These are phyloP conservation scores for Sinhomidia bicolor DNA, from an alignment of 2,888 invertebrate genomes.

Conservation along the genomic window DNA sequence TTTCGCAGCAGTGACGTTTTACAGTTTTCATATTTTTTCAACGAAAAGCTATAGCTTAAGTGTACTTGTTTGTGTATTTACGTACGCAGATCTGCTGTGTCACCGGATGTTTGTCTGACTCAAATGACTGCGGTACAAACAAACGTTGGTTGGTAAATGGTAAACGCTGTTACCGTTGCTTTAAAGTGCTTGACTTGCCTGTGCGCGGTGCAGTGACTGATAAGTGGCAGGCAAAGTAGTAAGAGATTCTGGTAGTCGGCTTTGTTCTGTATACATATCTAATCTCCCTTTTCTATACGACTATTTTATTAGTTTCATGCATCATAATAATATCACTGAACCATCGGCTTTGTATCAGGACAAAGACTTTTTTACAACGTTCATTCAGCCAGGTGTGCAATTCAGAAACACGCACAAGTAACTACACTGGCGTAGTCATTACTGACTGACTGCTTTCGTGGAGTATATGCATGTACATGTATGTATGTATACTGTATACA, in stretches of 20 bases:
- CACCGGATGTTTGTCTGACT: conserved; percentile 58
- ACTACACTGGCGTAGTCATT: conserved; percentile 15
- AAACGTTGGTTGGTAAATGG: neutral
- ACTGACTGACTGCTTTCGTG: neutral
- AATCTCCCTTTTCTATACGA: conserved; percentile 14
- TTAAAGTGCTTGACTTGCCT: conserved; percentile 3
- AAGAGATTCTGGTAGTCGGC: conserved; percentile 7
- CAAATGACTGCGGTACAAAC: conserved; percentile 16
- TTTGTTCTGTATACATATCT: conserved; percentile 20
- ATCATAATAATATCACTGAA: conserved; percentile 6
- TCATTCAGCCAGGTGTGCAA: conserved; percentile 61
- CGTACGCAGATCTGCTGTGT: conserved; percentile 22
- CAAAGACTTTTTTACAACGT: conserved; percentile 17
- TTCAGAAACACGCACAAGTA: conserved; percentile 55
- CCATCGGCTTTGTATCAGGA: neutral
- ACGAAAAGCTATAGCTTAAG: too few species aligned
- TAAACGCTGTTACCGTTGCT: conserved; percentile 42
- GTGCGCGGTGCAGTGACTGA: conserved; percentile 24
- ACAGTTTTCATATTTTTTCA: neutral
- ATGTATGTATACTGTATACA: too few species aligned
- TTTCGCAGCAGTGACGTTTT: too few species aligned
- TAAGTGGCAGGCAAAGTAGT: conserved; percentile 1
- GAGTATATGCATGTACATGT: neutral
- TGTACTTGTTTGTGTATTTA: neutral
- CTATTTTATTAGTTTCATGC: conserved; percentile 35